Evolutionary conservation across 2,797 vertebrate genomes (phyloP).

Genomic region (Periophthalmus magnuspinnatus): DNA sequence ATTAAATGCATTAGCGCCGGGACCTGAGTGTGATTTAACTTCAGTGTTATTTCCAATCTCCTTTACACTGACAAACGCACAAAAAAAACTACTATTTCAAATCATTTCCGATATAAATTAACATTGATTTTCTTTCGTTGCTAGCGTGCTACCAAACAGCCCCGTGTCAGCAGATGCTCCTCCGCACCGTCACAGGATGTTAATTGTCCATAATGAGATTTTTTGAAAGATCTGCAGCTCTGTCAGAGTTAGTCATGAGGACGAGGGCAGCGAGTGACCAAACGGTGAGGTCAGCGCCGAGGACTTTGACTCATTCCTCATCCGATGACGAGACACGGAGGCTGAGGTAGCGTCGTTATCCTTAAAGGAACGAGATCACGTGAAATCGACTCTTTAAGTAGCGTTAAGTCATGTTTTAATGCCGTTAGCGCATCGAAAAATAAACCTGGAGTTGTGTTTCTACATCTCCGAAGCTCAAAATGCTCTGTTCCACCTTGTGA

Average conservation of each 20-base stretch:
- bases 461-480: too few relatives aligned
- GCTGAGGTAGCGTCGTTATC: too few relatives aligned
- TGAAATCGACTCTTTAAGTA: too few relatives aligned
- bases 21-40: too few relatives aligned
- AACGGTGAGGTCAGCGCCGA: neutral
- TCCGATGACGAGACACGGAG: neutral
- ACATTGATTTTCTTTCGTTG: neutral
- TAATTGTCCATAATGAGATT: neutral
- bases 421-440: too few relatives aligned
- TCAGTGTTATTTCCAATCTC: neutral
- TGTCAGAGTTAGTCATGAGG: constrained; percentile 3
- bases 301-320: neutral
- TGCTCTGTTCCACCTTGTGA: too few relatives aligned
- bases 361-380: too few relatives aligned
- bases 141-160: neutral
- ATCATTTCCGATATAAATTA: neutral
- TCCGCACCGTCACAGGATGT: neutral
- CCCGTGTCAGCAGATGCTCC: neutral
- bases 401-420: too few relatives aligned
- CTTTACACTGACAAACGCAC: neutral
- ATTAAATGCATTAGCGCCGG: too few relatives aligned
- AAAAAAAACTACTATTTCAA: neutral
- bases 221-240: neutral
- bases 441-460: too few relatives aligned
- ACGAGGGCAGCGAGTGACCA: neutral